Conservation (phyloP, 2,797 vertebrate genomes). For the Oreonectes daqikongensis region DNA sequence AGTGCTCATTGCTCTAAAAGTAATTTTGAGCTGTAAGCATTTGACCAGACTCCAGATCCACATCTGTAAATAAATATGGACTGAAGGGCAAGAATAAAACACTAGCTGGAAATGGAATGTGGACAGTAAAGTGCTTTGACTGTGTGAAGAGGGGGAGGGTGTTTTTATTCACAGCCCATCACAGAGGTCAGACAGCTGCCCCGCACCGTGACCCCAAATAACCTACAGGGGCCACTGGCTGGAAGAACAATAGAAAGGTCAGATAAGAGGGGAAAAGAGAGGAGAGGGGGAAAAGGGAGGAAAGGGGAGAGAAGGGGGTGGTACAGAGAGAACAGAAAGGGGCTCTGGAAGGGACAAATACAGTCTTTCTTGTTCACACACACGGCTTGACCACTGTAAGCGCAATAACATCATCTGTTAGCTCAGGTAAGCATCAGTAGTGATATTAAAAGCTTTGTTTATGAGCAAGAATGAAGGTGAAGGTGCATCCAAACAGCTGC, state of each 20-base stretch:
- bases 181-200: conserved; percentile 52
- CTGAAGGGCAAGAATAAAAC: background rate
- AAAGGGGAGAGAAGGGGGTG: conserved; percentile 8
- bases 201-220: conserved; percentile 57
- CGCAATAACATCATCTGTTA: background rate
- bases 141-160: background rate
- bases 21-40: conserved; percentile 12
- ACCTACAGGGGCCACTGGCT: conserved; percentile 50
- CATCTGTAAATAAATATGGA: conserved; percentile 31
- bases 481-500: conserved; percentile 24
- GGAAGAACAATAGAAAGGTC: conserved; percentile 59
- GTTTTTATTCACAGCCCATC: conserved; percentile 39
- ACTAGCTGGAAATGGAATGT: conserved; percentile 2
- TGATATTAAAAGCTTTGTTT: conserved; percentile 37
- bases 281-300: conserved; percentile 31
- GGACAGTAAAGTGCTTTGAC: conserved; percentile 15
- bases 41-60: background rate
- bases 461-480: background rate
- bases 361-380: conserved; percentile 4
- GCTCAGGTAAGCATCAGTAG: conserved; percentile 17
- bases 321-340: conserved; percentile 10
- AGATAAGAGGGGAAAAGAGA: conserved; percentile 43
- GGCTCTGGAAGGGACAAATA: conserved; percentile 17
- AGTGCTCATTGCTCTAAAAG: conserved; percentile 4
- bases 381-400: background rate